These are phyloP conservation scores for Agrotis exclamationis DNA, from an alignment of 2,888 invertebrate species.

Conservation along the genomic window DNA sequence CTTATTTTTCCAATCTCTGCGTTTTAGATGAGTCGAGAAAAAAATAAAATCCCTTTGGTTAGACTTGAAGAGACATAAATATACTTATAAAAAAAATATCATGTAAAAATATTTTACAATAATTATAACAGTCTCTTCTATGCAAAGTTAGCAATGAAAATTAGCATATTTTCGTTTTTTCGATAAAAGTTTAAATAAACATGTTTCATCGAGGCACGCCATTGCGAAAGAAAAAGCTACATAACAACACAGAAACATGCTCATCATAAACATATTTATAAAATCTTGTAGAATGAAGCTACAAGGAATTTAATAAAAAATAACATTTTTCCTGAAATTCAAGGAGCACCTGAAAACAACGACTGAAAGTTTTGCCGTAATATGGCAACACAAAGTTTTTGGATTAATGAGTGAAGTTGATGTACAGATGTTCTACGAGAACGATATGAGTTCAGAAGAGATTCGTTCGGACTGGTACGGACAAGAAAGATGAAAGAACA, in stretches of 20 bases:
- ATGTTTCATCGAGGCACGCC: not conserved
- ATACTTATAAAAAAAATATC: too few species aligned
- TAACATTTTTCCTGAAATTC: not conserved
- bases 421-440: too few species aligned
- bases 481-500: too few species aligned
- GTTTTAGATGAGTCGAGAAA: too few species aligned
- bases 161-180: not conserved
- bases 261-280: too few species aligned
- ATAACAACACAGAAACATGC: not conserved
- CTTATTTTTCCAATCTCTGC: too few species aligned
- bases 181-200: too few species aligned
- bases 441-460: not conserved
- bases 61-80: too few species aligned
- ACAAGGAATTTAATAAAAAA: not conserved
- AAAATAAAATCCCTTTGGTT: not conserved
- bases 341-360: not conserved
- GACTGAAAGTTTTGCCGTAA: not conserved
- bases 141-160: not conserved
- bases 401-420: not conserved
- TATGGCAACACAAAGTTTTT: not conserved
- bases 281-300: not conserved
- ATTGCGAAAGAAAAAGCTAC: not conserved
- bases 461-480: too few species aligned
- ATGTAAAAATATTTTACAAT: too few species aligned
- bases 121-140: too few species aligned